Conservation (phyloP, 2,888 invertebrate species). For the Cerastoderma edule region DNA sequence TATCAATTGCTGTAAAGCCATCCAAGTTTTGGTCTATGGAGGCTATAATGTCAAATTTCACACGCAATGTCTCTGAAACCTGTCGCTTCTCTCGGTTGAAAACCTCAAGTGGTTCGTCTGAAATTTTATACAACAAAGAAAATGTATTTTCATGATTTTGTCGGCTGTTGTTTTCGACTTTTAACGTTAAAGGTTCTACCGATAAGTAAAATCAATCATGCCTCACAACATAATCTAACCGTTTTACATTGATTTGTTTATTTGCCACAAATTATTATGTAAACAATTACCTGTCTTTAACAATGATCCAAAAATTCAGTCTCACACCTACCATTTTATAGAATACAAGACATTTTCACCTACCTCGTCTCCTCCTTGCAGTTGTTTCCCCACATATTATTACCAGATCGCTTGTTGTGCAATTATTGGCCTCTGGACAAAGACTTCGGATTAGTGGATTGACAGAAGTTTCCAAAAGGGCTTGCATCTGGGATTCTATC, state of each 20-base stretch:
- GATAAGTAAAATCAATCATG: not conserved
- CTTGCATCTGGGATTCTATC: constrained; percentile 2
- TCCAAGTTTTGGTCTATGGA: not conserved
- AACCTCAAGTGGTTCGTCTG: not conserved
- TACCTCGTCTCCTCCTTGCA: not conserved
- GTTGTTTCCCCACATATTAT: constrained; percentile 3
- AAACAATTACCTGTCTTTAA: too few relatives aligned
- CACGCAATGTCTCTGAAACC: not conserved
- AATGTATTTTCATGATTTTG: not conserved
- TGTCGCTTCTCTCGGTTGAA: not conserved
- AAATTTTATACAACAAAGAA: not conserved
- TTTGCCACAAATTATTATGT: too few relatives aligned
- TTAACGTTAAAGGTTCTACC: not conserved
- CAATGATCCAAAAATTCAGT: too few relatives aligned
- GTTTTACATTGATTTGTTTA: not conserved
- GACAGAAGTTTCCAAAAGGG: not conserved
- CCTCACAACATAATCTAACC: not conserved
- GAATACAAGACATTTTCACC: too few relatives aligned
- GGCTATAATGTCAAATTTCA: not conserved
- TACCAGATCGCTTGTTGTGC: constrained; percentile 3
- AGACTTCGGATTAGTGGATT: not conserved
- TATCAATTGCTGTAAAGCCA: not conserved
- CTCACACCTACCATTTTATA: too few relatives aligned
- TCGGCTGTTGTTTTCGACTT: not conserved
- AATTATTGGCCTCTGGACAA: constrained; percentile 18